Evolutionary conservation across 1,140 invertebrate species (phyloP), one percentile per base, ranked within the genome.

Genomic region (Drosophila punjabiensis): DNA sequence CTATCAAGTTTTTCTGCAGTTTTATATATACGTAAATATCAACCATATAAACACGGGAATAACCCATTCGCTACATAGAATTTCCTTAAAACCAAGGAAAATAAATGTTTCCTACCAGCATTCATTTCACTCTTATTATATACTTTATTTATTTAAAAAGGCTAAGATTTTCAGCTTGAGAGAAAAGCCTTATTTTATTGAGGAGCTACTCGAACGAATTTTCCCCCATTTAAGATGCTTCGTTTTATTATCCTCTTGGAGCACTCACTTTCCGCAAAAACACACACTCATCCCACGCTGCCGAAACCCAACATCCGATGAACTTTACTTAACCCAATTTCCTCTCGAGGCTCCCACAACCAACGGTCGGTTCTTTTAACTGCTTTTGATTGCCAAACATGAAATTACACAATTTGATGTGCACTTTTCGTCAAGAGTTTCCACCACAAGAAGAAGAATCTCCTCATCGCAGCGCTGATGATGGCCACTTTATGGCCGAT

Each of bases 261-360:
- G 33, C 48, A 60, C 39, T 45, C 16, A 48, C 30, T 60, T 60
- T n/a, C 69, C 52, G 13, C 53, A 47, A 2, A 20, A 5, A 41
- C 58, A 18, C n/a, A 14, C n/a, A 37, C 62, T 9, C 52, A 32
- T 16, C 70, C 48, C 70, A 74, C 69, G 18, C 48, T 28, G 55
- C 20, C 10, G 55, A 58, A n/a, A 58, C 20, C 35, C 48, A 48
- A 56, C 59, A 75, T 55, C 47, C 37, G 67, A 65, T 70, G 62
- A 70, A 71, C 73, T 76, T 56, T 55, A 76, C 52, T 76, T 76
- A 76, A 76, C 73, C 70, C 73, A 76, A 76, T 76, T 76, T 76
- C 73, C 73, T 55, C 35, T 58, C 41, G 7, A 28, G 2, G 35
- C 60, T 58, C 32, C 50, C 58, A 75, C 71, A 37, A 28, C 53